Evolutionary conservation across 2,113 vertebrate species (phyloP).

Genomic region (Cottus gobio): DNA sequence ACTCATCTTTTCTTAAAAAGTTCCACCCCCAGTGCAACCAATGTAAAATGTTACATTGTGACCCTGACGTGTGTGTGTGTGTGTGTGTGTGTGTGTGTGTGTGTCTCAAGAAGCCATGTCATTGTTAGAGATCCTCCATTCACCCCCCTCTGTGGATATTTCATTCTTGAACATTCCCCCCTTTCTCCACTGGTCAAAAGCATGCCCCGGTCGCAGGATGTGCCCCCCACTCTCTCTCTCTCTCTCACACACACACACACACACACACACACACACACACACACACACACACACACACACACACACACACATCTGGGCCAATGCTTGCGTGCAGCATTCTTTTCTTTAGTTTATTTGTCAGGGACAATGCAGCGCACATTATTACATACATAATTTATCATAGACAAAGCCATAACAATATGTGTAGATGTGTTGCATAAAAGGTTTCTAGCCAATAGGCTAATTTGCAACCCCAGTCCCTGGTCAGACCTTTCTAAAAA

Average conservation of each 20-base stretch:
- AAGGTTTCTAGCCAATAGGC: no score
- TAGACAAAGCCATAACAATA: no score
- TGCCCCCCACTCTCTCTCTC: slow-evolving; percentile 24
- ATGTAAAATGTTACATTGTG: not conserved
- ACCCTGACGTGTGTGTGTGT: not conserved
- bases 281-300: slow-evolving; percentile 38
- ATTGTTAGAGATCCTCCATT: slow-evolving; percentile 30
- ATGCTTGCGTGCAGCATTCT: slow-evolving; percentile 38
- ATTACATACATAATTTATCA: no score
- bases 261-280: slow-evolving; percentile 24
- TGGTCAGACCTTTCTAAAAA: no score
- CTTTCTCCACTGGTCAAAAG: slow-evolving; percentile 28
- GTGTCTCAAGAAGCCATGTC: not conserved
- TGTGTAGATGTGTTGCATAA: no score
- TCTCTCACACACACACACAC: slow-evolving; percentile 12
- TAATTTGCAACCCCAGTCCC: no score
- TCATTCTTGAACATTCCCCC: slow-evolving; percentile 49
- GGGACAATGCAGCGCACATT: no score
- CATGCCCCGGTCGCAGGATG: slow-evolving; percentile 61
- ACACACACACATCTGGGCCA: slow-evolving; percentile 18
- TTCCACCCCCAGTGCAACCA: not conserved
- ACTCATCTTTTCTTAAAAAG: not conserved
- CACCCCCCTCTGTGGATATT: slow-evolving; percentile 42
- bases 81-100: not conserved
- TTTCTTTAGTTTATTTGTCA: no score